These are phyloP conservation scores for Drosophila helvetica DNA, from an alignment of 2,888 invertebrate genomes.

Conservation along the genomic window DNA sequence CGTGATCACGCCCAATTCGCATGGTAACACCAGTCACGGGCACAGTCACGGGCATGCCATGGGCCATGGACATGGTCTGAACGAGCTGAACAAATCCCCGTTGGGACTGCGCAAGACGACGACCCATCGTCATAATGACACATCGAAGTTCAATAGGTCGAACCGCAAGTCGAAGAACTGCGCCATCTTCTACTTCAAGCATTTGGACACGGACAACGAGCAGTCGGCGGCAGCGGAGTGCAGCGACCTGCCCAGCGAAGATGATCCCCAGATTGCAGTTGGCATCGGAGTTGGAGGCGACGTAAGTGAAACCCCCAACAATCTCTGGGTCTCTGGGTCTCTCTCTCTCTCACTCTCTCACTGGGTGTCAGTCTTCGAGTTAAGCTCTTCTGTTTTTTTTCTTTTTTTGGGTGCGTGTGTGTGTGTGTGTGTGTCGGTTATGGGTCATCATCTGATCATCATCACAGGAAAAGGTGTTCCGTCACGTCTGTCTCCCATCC, in stretches of 20 bases:
- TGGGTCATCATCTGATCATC: slow-evolving; percentile 29
- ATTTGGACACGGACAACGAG: slow-evolving; percentile 94
- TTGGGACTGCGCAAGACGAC: slow-evolving; percentile 78
- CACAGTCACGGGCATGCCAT: slow-evolving; percentile 5
- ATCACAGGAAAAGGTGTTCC: slow-evolving; percentile 26
- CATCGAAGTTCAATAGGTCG: slow-evolving; percentile 88
- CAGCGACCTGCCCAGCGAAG: slow-evolving; percentile 64
- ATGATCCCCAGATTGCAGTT: slow-evolving; percentile 37
- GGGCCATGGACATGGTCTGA: slow-evolving; percentile 39
- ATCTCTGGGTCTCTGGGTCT: slow-evolving; percentile 1
- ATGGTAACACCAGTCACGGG: slow-evolving; percentile 47
- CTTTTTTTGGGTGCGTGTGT: not conserved
- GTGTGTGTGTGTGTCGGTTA: slow-evolving; percentile 4
- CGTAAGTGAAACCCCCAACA: slow-evolving; percentile 61
- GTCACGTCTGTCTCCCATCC: slow-evolving; percentile 17
- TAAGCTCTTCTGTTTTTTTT: slow-evolving; percentile 1
- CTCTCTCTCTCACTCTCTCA: slow-evolving; percentile 3
- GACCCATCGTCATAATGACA: slow-evolving; percentile 84
- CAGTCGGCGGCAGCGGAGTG: slow-evolving; percentile 82
- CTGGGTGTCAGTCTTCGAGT: slow-evolving; percentile 13
- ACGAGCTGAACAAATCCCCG: slow-evolving; percentile 74
- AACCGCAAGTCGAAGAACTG: slow-evolving; percentile 92
- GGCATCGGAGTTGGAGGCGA: slow-evolving; percentile 31
- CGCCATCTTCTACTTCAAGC: slow-evolving; percentile 93
- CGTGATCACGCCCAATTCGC: slow-evolving; percentile 79